phyloP scores from a whole-genome alignment of 2,113 vertebrate genomes.

The Hiodon alosoides region DNA sequence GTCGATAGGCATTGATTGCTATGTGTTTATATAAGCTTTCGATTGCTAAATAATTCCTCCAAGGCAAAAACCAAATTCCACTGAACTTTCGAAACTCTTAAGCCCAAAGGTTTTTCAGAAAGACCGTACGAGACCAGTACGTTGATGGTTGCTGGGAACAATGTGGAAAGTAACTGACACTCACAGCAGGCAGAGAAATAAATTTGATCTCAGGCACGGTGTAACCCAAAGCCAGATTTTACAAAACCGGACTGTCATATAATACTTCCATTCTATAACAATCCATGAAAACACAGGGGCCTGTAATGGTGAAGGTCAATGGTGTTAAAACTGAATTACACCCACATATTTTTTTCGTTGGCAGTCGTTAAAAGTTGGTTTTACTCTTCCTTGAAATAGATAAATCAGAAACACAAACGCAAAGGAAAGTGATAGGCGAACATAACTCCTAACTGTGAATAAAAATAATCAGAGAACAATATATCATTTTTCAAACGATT shows the following conservation, averaged over 20 bases:
- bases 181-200: slow-evolving; percentile 5
- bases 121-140: not conserved
- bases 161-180: slow-evolving; percentile 13
- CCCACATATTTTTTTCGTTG: slow-evolving; percentile 5
- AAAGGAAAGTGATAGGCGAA: not conserved
- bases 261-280: slow-evolving; percentile 6
- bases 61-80: not conserved
- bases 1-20: too few species aligned
- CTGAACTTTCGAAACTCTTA: not conserved
- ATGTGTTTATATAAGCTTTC: too few species aligned
- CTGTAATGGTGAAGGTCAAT: not conserved
- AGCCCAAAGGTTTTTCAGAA: too few species aligned
- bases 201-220: slow-evolving; percentile 19
- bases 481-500: slow-evolving; percentile 3
- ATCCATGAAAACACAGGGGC: not conserved
- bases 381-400: slow-evolving; percentile 11
- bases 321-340: slow-evolving; percentile 2
- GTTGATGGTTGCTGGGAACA: slow-evolving; percentile 6
- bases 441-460: slow-evolving; percentile 9
- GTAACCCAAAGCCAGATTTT: slow-evolving; percentile 23
- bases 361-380: slow-evolving; percentile 11
- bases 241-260: slow-evolving; percentile 20
- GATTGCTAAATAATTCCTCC: too few species aligned
- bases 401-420: not conserved
- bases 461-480: slow-evolving; percentile 4